Conservation (phyloP, 2,113 vertebrate genomes). For the Turdus rufiventris region DNA sequence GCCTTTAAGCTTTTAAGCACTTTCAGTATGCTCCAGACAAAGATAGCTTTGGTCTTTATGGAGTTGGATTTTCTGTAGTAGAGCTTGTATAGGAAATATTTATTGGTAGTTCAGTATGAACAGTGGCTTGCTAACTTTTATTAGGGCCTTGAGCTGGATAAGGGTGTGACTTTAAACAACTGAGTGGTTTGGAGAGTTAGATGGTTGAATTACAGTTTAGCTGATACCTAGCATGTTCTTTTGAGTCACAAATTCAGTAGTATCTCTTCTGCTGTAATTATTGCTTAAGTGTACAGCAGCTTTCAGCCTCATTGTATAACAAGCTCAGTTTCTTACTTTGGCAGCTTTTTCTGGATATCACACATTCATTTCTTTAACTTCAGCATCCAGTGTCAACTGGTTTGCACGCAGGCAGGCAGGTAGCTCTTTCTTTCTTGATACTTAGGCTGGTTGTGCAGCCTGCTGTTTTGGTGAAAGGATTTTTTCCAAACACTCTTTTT, state of each 20-base stretch:
- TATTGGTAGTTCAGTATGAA: background rate
- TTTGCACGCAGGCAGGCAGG: background rate
- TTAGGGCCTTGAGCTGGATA: background rate
- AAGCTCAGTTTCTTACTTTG: background rate
- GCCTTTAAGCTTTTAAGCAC: background rate
- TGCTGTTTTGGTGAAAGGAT: conserved; percentile 11
- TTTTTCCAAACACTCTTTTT: conserved; percentile 40
- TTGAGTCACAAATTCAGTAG: background rate
- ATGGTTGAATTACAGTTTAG: background rate
- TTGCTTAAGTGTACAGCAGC: background rate
- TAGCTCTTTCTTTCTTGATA: conserved; percentile 38
- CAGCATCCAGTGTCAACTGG: background rate
- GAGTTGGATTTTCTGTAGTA: background rate
- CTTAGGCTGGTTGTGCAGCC: background rate
- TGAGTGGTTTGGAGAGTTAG: background rate
- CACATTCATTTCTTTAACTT: conserved; percentile 10
- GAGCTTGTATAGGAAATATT: background rate
- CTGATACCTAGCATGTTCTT: background rate
- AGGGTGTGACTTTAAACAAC: background rate
- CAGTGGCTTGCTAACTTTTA: background rate
- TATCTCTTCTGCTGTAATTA: background rate
- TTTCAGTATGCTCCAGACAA: background rate
- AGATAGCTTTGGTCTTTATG: background rate
- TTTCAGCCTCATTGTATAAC: background rate
- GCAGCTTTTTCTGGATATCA: background rate